Conservation (phyloP, 2,888 invertebrate genomes). For the Limenitis camilla region DNA sequence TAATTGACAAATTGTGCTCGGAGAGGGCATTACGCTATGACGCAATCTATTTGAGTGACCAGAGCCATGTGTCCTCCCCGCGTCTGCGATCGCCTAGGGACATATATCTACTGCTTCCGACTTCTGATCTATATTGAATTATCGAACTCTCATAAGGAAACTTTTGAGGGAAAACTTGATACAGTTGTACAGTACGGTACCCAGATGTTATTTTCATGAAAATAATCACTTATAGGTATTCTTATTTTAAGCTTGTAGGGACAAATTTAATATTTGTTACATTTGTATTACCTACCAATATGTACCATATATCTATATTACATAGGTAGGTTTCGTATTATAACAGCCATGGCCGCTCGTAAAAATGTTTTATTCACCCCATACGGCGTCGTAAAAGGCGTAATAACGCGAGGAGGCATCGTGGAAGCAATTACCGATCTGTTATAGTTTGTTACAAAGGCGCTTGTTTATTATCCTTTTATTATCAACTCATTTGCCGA, state of each 20-base stretch:
- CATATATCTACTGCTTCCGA: conserved; percentile 35
- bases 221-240: too few relatives aligned
- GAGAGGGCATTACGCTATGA: conserved; percentile 57
- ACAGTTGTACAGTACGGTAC: conserved; percentile 5
- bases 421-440: conserved; percentile 75
- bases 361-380: conserved; percentile 75
- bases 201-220: neutral
- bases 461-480: conserved; percentile 73
- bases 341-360: conserved; percentile 72
- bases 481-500: conserved; percentile 71
- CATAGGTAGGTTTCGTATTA: conserved; percentile 45
- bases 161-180: conserved; percentile 26
- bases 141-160: conserved; percentile 42
- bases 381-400: conserved; percentile 74
- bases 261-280: too few relatives aligned
- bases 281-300: too few relatives aligned
- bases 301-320: too few relatives aligned
- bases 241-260: too few relatives aligned
- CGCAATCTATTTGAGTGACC: conserved; percentile 69
- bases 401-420: conserved; percentile 74
- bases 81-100: conserved; percentile 31
- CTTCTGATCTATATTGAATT: conserved; percentile 42
- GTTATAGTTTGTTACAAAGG: conserved; percentile 75
- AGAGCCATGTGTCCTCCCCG: conserved; percentile 45
- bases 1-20: conserved; percentile 59